Evolutionary conservation across 2,888 invertebrate genomes (phyloP), one percentile per base, ranked within the genome.

Genomic region (Tetheella fluctuosa): DNA sequence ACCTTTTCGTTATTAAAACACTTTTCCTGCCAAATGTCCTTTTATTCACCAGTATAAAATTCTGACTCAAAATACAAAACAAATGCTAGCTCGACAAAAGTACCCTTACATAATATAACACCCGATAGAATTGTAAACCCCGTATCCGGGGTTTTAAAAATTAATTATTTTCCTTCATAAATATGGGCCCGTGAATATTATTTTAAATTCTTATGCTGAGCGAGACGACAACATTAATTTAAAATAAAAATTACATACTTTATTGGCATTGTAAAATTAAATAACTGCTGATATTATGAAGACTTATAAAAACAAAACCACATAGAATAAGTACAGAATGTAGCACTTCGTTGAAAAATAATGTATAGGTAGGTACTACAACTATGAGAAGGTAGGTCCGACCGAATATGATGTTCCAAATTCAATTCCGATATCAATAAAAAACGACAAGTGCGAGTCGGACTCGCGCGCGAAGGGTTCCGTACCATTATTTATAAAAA

Each of bases 1-100:
- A 65, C 73, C 74, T 79, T 74, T 83, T 79, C 73, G 79, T 83
- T 84, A 83, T 77, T 83, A 78, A 81, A 81, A 76, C 79, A 76
- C 67, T 70, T 74, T 67, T 70, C 69, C 48, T 48, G 8, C 17
- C 48, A 20, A 48, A 20, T 48, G 7, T 48, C 20, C 48, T 20
- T 48, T 48, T 48, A 48, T 48, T 48, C 1, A 48, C 42, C 7
- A 8, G 42, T 13, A 15, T 64, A 73, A 74, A 79, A 80, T 76
- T 65, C 74, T 80, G 68, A 42, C 17, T 42, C 42, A 3, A 42
- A 48, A 48, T 48, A 48, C 48, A 48, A 48, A 48, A 48, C 39
- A 39, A 42, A 42, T 15, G 7, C 15, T 37, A 7, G 6, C 48
- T 48, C 20, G 10, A 48, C 48, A 20, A 48, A 54, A 39, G 48